phyloP scores from a whole-genome alignment of 2,888 invertebrate genomes.

The Colostygia pectinataria region DNA sequence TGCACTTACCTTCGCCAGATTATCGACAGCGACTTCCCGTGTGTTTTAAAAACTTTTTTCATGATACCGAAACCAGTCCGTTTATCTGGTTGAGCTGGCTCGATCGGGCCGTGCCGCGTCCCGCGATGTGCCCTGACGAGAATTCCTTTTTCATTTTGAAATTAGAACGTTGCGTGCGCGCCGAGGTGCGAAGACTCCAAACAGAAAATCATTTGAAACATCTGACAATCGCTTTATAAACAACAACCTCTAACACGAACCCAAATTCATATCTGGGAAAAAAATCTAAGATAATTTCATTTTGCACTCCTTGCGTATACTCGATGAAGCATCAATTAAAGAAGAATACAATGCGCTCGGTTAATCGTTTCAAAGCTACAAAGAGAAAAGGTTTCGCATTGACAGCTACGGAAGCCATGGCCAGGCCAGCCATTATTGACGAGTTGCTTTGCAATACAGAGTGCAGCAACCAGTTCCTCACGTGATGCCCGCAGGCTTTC shows the following conservation, averaged over 20 bases:
- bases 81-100: constrained; percentile 66
- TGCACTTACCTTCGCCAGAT: constrained; percentile 77
- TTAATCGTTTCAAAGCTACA: constrained; percentile 18
- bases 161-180: constrained; percentile 57
- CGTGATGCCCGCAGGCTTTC: constrained; percentile 40
- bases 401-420: background rate
- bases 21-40: constrained; percentile 77
- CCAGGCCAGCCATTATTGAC: background rate
- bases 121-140: constrained; percentile 47
- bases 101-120: constrained; percentile 27
- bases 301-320: constrained; percentile 51
- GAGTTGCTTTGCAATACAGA: constrained; percentile 37
- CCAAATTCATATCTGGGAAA: constrained; percentile 27
- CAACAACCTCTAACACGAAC: constrained; percentile 16
- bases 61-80: constrained; percentile 76
- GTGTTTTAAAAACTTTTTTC: constrained; percentile 62
- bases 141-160: constrained; percentile 62
- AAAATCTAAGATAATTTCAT: constrained; percentile 40
- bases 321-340: constrained; percentile 31
- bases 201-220: constrained; percentile 39
- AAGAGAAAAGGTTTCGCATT: background rate
- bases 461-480: constrained; percentile 57
- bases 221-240: constrained; percentile 23
- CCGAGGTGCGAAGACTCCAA: constrained; percentile 31
- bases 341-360: constrained; percentile 18